phyloP scores from a whole-genome alignment of 2,888 invertebrate species.

The Carcina quercana region DNA sequence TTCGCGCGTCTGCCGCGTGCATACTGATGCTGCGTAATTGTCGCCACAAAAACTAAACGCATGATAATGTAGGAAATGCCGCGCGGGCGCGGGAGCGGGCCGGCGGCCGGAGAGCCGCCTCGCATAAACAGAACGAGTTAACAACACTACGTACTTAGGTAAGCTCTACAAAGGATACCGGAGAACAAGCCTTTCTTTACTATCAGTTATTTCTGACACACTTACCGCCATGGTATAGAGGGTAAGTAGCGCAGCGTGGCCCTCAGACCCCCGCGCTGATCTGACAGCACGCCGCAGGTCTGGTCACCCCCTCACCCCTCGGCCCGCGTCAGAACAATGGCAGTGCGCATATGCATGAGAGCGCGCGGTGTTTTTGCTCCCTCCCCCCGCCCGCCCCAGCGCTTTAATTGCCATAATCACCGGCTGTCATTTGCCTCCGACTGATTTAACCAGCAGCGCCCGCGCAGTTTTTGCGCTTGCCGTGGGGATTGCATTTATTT shows the following conservation, averaged over 20 bases:
- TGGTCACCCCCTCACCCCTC: no score
- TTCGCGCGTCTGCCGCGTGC: conserved; percentile 44
- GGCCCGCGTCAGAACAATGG: conserved; percentile 13
- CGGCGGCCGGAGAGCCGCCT: no score
- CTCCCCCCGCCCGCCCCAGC: conserved; percentile 9
- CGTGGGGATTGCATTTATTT: neutral
- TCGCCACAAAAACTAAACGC: conserved; percentile 55
- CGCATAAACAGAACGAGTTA: no score
- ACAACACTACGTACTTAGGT: no score
- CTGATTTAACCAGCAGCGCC: conserved; percentile 26
- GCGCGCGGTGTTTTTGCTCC: conserved; percentile 17
- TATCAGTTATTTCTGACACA: no score
- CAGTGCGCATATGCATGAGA: conserved; percentile 24
- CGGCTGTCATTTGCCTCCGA: conserved; percentile 40
- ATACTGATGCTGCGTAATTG: conserved; percentile 64
- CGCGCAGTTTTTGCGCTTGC: conserved; percentile 1
- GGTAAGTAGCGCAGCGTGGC: no score
- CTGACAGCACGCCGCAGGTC: no score
- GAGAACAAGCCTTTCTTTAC: no score
- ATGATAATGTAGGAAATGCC: conserved; percentile 61
- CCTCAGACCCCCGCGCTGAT: no score
- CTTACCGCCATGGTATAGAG: no score
- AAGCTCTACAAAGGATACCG: no score
- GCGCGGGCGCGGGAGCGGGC: conserved; percentile 10
- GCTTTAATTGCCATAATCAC: conserved; percentile 43